These are phyloP conservation scores for Pipistrellus pygmaeus DNA, from an alignment of 2,797 vertebrate genomes.

Conservation along the genomic window DNA sequence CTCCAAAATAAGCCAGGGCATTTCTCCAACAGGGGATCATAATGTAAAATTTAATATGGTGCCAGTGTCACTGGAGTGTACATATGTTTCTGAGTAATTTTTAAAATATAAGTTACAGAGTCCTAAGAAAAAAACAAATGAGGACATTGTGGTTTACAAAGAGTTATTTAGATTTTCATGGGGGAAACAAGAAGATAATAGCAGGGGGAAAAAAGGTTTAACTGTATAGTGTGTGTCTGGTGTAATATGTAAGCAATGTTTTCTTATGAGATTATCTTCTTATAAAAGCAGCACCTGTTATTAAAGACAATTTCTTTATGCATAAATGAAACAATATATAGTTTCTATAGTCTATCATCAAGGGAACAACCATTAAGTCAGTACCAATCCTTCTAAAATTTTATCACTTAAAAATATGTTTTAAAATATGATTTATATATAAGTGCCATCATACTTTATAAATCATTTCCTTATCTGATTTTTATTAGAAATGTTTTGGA, in stretches of 20 bases:
- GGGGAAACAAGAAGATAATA: neutral
- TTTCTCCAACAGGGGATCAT: neutral
- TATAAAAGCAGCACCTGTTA: neutral
- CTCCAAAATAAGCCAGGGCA: neutral
- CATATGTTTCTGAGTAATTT: neutral
- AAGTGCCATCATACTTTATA: neutral
- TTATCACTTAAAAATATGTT: slow-evolving; percentile 36
- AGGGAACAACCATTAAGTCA: neutral
- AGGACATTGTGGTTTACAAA: neutral
- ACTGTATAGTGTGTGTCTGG: neutral
- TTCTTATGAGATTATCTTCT: neutral
- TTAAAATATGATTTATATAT: slow-evolving; percentile 40
- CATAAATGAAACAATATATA: neutral
- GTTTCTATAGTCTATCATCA: neutral
- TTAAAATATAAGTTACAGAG: neutral
- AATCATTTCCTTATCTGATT: neutral
- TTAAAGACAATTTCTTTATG: slow-evolving; percentile 10
- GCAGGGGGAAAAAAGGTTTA: neutral
- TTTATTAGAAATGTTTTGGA: slow-evolving; percentile 52
- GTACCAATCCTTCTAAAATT: neutral
- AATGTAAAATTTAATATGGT: neutral
- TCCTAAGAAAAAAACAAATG: neutral
- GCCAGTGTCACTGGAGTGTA: neutral
- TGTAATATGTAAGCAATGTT: neutral
- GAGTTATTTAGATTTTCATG: neutral